Conservation (phyloP, 37 sponge, comb jelly and placozoan genomes). For the Oopsacas minuta region DNA sequence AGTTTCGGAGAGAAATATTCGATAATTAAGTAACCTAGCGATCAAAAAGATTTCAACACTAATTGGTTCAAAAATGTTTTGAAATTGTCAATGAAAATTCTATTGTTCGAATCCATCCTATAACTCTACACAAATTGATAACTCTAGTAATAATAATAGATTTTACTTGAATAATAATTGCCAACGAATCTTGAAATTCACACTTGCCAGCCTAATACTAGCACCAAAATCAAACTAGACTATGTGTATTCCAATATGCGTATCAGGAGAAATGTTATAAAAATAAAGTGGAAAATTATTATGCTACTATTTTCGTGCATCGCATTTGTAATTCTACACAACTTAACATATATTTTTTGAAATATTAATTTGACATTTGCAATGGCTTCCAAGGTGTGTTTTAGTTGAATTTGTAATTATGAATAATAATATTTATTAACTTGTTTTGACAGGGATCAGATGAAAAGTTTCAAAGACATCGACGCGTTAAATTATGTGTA, state of each 20-base stretch:
- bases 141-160: too few relatives aligned
- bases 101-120: too few relatives aligned
- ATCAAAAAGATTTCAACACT: background rate
- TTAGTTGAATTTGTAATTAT: background rate
- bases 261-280: background rate
- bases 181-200: background rate
- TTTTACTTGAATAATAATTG: too few relatives aligned
- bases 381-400: background rate
- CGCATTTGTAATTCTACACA: background rate
- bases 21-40: too few relatives aligned
- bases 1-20: too few relatives aligned
- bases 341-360: background rate
- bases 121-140: too few relatives aligned
- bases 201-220: too few relatives aligned
- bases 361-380: background rate
- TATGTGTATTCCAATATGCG: background rate
- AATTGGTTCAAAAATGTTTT: background rate
- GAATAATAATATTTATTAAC: background rate
- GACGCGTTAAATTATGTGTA: conserved; percentile 59
- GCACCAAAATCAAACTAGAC: too few relatives aligned
- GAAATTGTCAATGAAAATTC: too few relatives aligned
- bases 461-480: background rate
- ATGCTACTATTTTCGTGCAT: background rate
- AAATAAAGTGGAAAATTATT: background rate
- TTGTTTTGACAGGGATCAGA: background rate